A percentile compares a stretch with the other conserved stretches of the same genome.
phyloP scores from a whole-genome alignment of 2,797 vertebrate species.

The Myotis vivesi region DNA sequence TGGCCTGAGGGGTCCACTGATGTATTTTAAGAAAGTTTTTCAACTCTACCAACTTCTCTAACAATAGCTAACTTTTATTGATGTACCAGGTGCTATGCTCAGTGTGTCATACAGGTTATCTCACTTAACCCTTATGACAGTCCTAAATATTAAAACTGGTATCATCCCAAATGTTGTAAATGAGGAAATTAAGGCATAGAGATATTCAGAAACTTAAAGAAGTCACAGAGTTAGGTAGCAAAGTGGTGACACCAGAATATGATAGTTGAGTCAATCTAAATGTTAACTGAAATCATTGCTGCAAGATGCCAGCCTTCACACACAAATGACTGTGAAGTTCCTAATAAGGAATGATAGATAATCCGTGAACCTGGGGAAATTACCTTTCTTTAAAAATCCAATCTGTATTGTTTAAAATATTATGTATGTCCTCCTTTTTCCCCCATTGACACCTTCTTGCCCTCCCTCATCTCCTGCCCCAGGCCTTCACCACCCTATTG shows the following conservation, averaged over 20 bases:
- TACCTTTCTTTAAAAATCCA: neutral
- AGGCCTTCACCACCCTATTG: too few species aligned
- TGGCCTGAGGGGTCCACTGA: neutral
- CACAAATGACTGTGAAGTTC: neutral
- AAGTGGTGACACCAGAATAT: neutral
- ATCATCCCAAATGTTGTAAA: neutral
- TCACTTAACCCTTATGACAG: neutral
- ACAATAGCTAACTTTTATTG: neutral
- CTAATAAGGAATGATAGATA: neutral
- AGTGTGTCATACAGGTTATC: neutral
- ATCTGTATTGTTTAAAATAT: too few species aligned
- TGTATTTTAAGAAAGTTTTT: neutral
- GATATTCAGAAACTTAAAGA: neutral
- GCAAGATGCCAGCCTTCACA: neutral
- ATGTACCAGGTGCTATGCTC: neutral
- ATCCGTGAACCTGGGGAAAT: neutral
- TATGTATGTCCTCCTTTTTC: too few species aligned
- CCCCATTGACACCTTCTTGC: too few species aligned
- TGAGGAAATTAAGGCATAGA: conserved; percentile 1
- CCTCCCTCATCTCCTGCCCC: too few species aligned
- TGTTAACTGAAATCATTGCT: conserved; percentile 3
- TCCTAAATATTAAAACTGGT: neutral
- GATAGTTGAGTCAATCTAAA: neutral
- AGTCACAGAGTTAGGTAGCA: neutral
- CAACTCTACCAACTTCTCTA: neutral